Base-by-base conservation (phyloP, 2,888 invertebrate genomes). In the Scrobipalpa atriplicella region DNA sequence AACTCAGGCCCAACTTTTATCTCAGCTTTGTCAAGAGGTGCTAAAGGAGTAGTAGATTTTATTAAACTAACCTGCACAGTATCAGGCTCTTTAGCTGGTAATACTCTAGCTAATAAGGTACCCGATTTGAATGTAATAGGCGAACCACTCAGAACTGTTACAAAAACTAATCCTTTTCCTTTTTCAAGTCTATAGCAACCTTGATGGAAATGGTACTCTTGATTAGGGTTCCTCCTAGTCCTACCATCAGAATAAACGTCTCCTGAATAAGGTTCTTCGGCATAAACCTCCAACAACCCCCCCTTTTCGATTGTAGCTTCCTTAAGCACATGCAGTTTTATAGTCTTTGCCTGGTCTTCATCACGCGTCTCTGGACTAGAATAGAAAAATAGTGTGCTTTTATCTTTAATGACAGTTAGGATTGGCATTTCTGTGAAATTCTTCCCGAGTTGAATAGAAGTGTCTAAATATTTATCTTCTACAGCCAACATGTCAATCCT, bases 171-270 rank as follows among this genome's bases (percentile, higher is more conserved):
- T 21, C 70, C 70, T 38, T 66, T 68, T 9, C 71, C 70, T 19
- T 66, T 16, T 13, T 51, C 47, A 3, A 70, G 36, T 10, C 43
- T 54, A 43, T 71, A 70, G 36, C 62, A 66, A 52, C 72, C 71
- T 51, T 68, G 69, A 38, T 67, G 51, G 11, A 72, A 47, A 19
- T 54, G 62, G 61, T 64, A 72, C 43, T 72, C 70, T 64, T 62
- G 65, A 16, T 68, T 67, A n/a, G 70, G 68, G 21, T 68, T 65
- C 19, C 5, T 36, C 29, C 52, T 61, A 60, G 21, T 68, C 56
- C 70, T 64, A 3, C 69, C 70, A 56, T 71, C 68, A 19, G 69
- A 56, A 62, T 64, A 69, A 16, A 73, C 38, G 67, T 70, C 70
- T 8, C 72, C 70, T 64, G 65, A 70, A 54, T 66, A 58, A 56